Base-by-base conservation (phyloP, 2,113 vertebrate genomes). In the Apteryx owenii region DNA sequence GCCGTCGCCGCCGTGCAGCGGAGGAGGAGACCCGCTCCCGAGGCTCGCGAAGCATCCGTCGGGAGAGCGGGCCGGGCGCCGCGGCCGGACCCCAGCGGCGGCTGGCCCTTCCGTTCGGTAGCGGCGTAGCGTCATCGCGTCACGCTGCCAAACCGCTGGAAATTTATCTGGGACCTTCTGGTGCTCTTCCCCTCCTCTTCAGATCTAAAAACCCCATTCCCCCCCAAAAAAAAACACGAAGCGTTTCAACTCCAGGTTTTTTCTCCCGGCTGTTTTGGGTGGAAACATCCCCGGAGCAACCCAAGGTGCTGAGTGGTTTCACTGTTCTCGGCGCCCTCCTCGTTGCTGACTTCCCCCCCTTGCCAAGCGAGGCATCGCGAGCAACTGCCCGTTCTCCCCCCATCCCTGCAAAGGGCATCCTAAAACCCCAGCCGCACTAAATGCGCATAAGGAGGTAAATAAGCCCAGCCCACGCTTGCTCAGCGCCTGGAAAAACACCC, bases 241-340 rank as follows among this genome's bases (percentile, higher is more conserved):
- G 28, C 1, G 0, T 11, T 81, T 73, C 46, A 38, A 65, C 44
- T 62, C 68, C 12, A 6, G 76, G 25, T 68, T 85, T 46, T 46
- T 81, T 40, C 23, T 66, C 46, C n/a, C 46, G 11, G 51, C 0
- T 5, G 29, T 33, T 51, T 26, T 17, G n/a, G 22, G 12, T 26
- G 80, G 53, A 89, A 40, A 69, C 20, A 79, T 26, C 23, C 36
- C 14, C 50, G 48, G 10, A 0, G 6, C 50, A 58, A 31, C 42
- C 22, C 11, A 42, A 78, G 20, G 29, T 4, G 4, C 0, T 2
- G 10, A 0, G 0, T 7, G 10, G 7, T 12, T 88, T 48, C 51
- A 36, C 25, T 44, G 19, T 40, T 76, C 50, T 64, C 51, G 51
- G 61, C 12, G 11, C 10, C 22, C 20, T 38, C 58, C 58, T 87